Evolutionary conservation across 2,113 vertebrate genomes (phyloP).

Genomic region (Desmodus rotundus): DNA sequence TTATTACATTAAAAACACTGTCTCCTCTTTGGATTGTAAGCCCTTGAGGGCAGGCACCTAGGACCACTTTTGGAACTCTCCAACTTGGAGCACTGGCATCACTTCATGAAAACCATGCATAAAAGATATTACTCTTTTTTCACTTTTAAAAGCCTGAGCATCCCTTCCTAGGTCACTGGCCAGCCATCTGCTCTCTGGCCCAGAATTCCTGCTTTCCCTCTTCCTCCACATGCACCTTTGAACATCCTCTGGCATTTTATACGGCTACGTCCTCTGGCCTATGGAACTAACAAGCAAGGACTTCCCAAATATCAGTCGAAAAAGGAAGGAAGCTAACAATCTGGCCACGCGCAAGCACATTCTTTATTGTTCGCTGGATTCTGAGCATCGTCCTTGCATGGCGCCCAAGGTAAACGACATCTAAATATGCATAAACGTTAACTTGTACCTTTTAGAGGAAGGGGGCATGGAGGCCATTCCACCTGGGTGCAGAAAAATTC

Average conservation of each 20-base stretch:
- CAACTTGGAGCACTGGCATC: neutral
- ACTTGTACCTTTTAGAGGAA: neutral
- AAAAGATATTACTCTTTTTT: neutral
- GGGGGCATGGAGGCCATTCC: neutral
- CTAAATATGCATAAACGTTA: accelerated
- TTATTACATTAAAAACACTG: neutral
- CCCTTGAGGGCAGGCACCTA: neutral
- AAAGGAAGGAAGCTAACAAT: conserved; percentile 55
- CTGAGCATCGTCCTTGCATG: neutral
- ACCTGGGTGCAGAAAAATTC: neutral
- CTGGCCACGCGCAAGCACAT: neutral
- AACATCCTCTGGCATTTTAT: conserved; percentile 23
- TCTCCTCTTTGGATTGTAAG: neutral
- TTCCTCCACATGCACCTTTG: neutral
- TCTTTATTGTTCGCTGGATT: conserved; percentile 18
- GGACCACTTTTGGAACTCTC: neutral
- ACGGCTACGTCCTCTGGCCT: neutral
- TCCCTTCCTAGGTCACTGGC: conserved; percentile 21
- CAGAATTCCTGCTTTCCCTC: conserved; percentile 30
- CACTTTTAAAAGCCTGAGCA: neutral
- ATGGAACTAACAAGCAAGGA: conserved; percentile 35
- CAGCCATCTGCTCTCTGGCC: conserved; percentile 36
- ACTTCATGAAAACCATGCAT: neutral
- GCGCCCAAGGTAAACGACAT: neutral
- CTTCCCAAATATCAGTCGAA: conserved; percentile 16